Evolutionary conservation across 1,140 invertebrate species (phyloP).

Genomic region (Teleogryllus occipitalis): DNA sequence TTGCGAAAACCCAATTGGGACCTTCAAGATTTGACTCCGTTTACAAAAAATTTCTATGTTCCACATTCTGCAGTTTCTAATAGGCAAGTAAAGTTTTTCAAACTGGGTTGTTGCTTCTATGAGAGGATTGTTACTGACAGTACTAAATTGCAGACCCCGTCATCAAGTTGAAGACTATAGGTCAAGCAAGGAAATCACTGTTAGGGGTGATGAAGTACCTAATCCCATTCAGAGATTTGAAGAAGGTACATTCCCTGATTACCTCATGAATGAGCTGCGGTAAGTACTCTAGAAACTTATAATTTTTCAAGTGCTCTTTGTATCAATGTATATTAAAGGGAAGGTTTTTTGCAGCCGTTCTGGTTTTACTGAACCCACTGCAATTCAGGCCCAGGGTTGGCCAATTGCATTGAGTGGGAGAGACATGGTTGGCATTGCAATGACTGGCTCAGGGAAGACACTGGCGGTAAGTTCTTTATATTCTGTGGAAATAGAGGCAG

Average conservation of each 20-base stretch:
- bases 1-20: not conserved
- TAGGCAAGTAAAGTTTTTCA: not conserved
- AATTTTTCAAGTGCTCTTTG: not conserved
- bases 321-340: not conserved
- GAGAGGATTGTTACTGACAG: too few relatives aligned
- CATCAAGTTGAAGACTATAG: conserved; percentile 11
- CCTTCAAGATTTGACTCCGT: not conserved
- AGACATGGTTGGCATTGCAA: conserved; percentile 91
- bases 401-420: conserved; percentile 84
- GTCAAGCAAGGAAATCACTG: conserved; percentile 68
- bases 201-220: conserved; percentile 72
- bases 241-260: conserved; percentile 81
- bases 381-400: conserved; percentile 85
- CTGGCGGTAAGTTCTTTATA: not conserved
- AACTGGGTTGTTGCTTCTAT: too few relatives aligned
- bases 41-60: conserved; percentile 10
- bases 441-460: conserved; percentile 89
- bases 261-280: conserved; percentile 66
- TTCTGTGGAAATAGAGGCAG: not conserved
- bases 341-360: conserved; percentile 46
- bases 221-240: conserved; percentile 81
- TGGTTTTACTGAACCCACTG: conserved; percentile 74
- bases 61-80: not conserved
- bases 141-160: too few relatives aligned
- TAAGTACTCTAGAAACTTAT: not conserved